Evolutionary conservation across 1,140 invertebrate species (phyloP), one percentile per base, ranked within the genome.

Genomic region (Bombus cullumanus): DNA sequence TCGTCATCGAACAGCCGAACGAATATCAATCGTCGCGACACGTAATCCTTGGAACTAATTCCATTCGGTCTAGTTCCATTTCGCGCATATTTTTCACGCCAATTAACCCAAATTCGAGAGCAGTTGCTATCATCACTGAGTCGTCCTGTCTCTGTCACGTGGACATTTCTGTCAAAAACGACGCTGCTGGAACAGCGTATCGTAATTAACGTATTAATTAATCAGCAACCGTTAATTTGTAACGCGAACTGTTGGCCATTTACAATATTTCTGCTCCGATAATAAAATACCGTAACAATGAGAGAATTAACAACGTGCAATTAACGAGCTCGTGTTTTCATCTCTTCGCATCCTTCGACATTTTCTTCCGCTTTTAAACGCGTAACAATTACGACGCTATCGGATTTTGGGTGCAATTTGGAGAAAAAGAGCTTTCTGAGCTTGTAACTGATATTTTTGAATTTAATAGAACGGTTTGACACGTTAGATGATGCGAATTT

Each of bases 171-270:
- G 2, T 13, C 3, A 13, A 13, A n/a, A n/a, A n/a, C 28, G 10
- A 2, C 28, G 3, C 28, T 62, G 28, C 28, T n/a, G 10, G 59
- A 62, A n/a, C 28, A 62, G 12, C 59, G 12, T 3, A 47, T 53
- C 76, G 25, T 72, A 85, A 85, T 85, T 85, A 78, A 25, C 53
- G 76, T 76, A 41, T 80, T 85, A 85, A 85, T 85, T 85, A 80
- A 85, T 85, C 79, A 80, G 25, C 83, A 41, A 62, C 43, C 66
- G 76, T 85, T 76, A 79, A 85, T 85, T 79, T 85, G 76, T 53
- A 62, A 25, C 64, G 10, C 75, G 82, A 28, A 22, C 34, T 8
- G 53, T 4, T 15, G 31, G 15, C 3, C 72, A 57, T 72, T 62
- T 47, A 72, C 18, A 10, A 80, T 72, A 79, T 69, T 69, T 53